phyloP scores from a whole-genome alignment of 1,140 invertebrate genomes.

The Plectrocnemia conspersa region DNA sequence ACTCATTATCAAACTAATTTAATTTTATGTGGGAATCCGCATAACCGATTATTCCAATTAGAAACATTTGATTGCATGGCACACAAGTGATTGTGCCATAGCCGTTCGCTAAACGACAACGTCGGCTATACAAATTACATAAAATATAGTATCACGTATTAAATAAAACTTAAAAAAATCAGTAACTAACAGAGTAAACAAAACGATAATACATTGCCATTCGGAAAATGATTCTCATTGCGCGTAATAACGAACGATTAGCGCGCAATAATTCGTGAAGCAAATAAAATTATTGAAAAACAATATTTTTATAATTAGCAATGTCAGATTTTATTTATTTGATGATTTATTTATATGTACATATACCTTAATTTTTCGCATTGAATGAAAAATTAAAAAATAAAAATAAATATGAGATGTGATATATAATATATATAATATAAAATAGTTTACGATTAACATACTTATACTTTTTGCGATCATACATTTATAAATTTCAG shows the following conservation, averaged over 20 bases:
- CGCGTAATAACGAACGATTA: background rate
- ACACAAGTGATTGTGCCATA: constrained; percentile 25
- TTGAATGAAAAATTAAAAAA: constrained; percentile 1
- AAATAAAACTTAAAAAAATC: constrained; percentile 24
- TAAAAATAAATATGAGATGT: too few species aligned
- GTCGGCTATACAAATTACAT: constrained; percentile 30
- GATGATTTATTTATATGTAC: too few species aligned
- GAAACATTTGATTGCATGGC: constrained; percentile 24
- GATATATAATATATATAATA: too few species aligned
- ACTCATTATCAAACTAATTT: constrained; percentile 29
- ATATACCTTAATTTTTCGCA: too few species aligned
- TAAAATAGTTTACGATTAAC: background rate
- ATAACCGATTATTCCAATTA: constrained; percentile 27
- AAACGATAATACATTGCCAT: constrained; percentile 13
- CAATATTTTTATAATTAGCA: constrained; percentile 5
- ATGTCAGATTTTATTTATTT: constrained; percentile 1
- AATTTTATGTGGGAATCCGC: constrained; percentile 21
- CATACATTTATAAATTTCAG: constrained; percentile 33
- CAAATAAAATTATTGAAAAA: background rate
- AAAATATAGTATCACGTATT: constrained; percentile 23
- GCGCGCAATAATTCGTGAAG: background rate
- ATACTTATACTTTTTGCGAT: constrained; percentile 7
- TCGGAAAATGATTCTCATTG: too few species aligned
- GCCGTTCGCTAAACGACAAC: constrained; percentile 6
- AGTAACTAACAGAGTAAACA: constrained; percentile 9